Base-by-base conservation (phyloP, 1,140 invertebrate species). In the Ostrea edulis region DNA sequence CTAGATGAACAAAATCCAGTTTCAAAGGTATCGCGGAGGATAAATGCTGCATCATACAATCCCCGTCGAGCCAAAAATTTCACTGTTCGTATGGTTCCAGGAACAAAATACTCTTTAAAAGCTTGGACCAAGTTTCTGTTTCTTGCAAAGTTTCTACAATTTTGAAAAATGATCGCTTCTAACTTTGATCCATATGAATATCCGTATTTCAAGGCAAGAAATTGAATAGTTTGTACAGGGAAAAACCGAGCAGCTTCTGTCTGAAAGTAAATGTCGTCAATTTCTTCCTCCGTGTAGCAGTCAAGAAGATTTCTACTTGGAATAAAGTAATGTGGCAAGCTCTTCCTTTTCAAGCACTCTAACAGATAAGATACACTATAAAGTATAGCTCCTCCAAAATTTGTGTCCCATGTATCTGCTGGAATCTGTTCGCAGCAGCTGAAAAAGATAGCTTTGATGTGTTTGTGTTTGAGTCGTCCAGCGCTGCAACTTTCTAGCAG, bases 241-340 rank as follows among this genome's bases (percentile, higher is more conserved):
- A 89, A 89, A 51, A 77, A 51, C n/a, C 88, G 29, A 5, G 87
- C 52, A 0, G 52, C 44, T n/a, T 84, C 82, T 14, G 87, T 44
- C 53, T 82, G 53, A 1, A 87, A 53, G 0, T 25, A 9, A 2
- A 89, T 65, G 3, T 9, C 71, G 29, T 89, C 25, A 8, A 89
- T 25, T 8, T 55, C n/a, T 82, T 35, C 71, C 0, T 68, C 58
- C 7, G 20, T 25, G 4, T 81, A 35, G 29, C 68, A 68, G 20
- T 20, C 22, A n/a, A 87, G 58, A 25, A 89, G 85, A 22, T 89
- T 87, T 35, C 84, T 81, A 25, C 82, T 29, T 29, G 25, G 62
- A 52, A 89, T 87, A 52, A 89, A 89, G 65, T 87, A 87, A 29
- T 89, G 81, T 11, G 88, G 88, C 11, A 89, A 53, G 14, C 82